Percentiles rank a stretch among this genome's conserved stretches.
Evolutionary conservation across 2,113 vertebrate species (phyloP).

Genomic region (Spea bombifrons): DNA sequence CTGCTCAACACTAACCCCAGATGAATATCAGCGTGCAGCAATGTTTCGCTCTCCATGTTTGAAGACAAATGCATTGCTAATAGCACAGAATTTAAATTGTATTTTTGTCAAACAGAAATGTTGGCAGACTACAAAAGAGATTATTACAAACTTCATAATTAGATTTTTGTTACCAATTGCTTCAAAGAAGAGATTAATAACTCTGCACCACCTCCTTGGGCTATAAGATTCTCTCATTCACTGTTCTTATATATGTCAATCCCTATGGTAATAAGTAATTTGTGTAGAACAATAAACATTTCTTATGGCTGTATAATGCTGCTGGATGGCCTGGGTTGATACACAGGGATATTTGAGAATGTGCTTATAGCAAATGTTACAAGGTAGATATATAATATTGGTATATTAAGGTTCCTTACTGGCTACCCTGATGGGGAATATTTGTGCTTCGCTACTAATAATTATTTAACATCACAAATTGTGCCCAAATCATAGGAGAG

Average conservation of each 20-base stretch:
- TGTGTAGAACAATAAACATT: background rate
- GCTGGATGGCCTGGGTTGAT: background rate
- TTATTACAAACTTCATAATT: conserved; percentile 14
- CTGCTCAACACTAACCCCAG: conserved; percentile 19
- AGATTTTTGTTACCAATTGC: background rate
- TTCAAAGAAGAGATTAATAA: conserved; percentile 12
- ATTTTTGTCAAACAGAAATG: conserved; percentile 5
- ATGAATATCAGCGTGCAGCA: conserved; percentile 3
- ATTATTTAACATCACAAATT: too few relatives aligned
- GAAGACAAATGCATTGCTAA: conserved; percentile 26
- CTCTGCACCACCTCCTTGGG: background rate
- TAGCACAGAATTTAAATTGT: background rate
- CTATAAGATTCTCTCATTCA: background rate
- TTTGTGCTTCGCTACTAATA: too few relatives aligned
- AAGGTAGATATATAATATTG: too few relatives aligned
- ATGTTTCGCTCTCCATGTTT: background rate
- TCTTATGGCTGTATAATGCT: background rate
- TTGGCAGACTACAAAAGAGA: background rate
- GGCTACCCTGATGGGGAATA: too few relatives aligned
- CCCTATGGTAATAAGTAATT: background rate
- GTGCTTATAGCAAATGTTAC: too few relatives aligned
- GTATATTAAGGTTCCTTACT: too few relatives aligned
- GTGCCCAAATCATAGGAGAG: too few relatives aligned
- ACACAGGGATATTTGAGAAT: background rate
- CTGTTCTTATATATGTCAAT: background rate